A percentile compares a stretch with the other conserved stretches of the same genome.
Conservation (phyloP, 2,888 invertebrate species). For the Brachypalpus laphriformis region DNA sequence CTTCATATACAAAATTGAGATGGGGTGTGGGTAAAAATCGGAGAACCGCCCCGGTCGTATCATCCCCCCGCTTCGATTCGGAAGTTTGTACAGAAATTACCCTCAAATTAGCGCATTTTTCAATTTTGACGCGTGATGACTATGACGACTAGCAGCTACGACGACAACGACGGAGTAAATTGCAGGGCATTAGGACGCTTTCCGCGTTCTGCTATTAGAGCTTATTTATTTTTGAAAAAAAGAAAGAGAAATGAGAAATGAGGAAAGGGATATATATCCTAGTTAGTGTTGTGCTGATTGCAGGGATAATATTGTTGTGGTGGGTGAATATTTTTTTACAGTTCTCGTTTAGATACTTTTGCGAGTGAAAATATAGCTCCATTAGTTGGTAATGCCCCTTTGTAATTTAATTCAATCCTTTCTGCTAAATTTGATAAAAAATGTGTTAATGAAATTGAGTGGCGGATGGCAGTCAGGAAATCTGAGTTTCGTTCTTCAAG, state of each 20-base stretch:
- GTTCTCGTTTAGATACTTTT: background rate
- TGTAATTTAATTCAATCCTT: background rate
- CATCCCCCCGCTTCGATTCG: constrained; percentile 27
- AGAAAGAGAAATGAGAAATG: constrained; percentile 20
- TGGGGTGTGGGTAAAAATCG: constrained; percentile 36
- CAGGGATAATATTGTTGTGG: constrained; percentile 45
- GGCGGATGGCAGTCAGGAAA: too few relatives aligned
- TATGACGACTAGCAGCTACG: background rate
- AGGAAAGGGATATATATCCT: constrained; percentile 19
- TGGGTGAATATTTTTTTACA: constrained; percentile 24
- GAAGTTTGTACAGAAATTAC: constrained; percentile 63
- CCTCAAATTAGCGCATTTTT: constrained; percentile 70
- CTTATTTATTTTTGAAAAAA: constrained; percentile 25
- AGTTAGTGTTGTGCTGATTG: constrained; percentile 58
- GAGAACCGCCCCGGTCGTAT: background rate
- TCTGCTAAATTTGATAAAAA: background rate
- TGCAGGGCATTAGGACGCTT: constrained; percentile 47
- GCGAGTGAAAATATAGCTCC: background rate
- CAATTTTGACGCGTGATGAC: constrained; percentile 61
- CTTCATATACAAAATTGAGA: constrained; percentile 42
- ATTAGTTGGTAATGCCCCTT: background rate
- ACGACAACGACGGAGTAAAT: constrained; percentile 45
- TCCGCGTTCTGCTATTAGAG: constrained; percentile 42
- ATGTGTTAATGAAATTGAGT: background rate
- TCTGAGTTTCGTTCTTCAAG: too few relatives aligned